These are phyloP conservation scores for Syndactyla subalaris DNA, from an alignment of 2,797 vertebrate species.

Conservation along the genomic window DNA sequence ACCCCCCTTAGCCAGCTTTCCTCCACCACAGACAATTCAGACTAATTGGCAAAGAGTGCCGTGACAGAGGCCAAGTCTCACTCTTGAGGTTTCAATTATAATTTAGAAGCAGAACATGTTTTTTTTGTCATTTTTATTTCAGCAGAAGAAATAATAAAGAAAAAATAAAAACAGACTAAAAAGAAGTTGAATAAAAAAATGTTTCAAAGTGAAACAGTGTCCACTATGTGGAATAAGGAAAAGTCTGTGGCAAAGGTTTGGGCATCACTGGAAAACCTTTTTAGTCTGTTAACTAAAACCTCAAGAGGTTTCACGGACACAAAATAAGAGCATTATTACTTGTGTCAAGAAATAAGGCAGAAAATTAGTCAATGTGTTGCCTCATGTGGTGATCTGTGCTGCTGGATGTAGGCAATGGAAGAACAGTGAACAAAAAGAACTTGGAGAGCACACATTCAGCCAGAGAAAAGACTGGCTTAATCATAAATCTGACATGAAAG, in stretches of 20 bases:
- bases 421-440: fast-evolving
- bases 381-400: not conserved
- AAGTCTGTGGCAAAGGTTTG: not conserved
- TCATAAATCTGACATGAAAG: not conserved
- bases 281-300: not conserved
- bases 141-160: not conserved
- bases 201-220: not conserved
- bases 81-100: not conserved
- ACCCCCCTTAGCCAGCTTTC: not conserved
- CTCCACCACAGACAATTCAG: not conserved
- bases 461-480: not conserved
- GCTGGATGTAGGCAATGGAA: not conserved
- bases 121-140: not conserved
- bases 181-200: not conserved
- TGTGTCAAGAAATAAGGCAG: not conserved
- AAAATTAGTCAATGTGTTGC: not conserved
- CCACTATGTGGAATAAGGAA: not conserved
- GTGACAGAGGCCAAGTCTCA: not conserved
- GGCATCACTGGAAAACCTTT: not conserved
- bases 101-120: not conserved
- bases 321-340: not conserved
- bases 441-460: not conserved
- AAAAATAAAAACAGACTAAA: not conserved
- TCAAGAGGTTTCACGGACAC: not conserved
- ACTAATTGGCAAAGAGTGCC: conserved; percentile 26